Evolutionary conservation across 2,113 vertebrate species (phyloP).

Genomic region (Macroglossus sobrinus): DNA sequence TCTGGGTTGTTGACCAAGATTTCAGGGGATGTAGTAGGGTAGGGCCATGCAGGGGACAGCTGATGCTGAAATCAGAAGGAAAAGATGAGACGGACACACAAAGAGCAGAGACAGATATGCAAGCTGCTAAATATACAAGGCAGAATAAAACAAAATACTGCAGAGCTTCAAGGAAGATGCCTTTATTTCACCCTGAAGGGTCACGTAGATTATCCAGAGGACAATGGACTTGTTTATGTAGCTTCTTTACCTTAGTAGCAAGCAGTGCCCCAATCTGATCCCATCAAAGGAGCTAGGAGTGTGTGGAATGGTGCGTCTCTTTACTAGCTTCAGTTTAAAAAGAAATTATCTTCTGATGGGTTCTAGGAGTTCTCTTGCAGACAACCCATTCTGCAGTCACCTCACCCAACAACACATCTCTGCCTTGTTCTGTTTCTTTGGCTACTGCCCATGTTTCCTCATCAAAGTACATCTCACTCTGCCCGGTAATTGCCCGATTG

Average conservation of each 20-base stretch:
- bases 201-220: background rate
- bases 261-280: background rate
- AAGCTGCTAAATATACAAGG: background rate
- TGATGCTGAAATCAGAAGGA: background rate
- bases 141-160: background rate
- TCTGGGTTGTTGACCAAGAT: background rate
- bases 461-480: background rate
- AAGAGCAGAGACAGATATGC: background rate
- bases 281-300: background rate
- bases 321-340: background rate
- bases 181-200: background rate
- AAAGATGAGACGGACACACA: background rate
- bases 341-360: background rate
- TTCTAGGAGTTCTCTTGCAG: background rate
- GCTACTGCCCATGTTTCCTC: background rate
- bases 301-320: background rate
- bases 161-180: background rate
- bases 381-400: background rate
- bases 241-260: background rate
- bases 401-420: background rate
- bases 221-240: background rate
- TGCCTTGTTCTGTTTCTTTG: background rate
- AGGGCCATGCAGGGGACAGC: accelerated
- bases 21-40: background rate
- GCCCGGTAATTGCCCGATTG: background rate